Evolutionary conservation across 2,797 vertebrate genomes (phyloP).

Genomic region (Hippopotamyrus pictus): DNA sequence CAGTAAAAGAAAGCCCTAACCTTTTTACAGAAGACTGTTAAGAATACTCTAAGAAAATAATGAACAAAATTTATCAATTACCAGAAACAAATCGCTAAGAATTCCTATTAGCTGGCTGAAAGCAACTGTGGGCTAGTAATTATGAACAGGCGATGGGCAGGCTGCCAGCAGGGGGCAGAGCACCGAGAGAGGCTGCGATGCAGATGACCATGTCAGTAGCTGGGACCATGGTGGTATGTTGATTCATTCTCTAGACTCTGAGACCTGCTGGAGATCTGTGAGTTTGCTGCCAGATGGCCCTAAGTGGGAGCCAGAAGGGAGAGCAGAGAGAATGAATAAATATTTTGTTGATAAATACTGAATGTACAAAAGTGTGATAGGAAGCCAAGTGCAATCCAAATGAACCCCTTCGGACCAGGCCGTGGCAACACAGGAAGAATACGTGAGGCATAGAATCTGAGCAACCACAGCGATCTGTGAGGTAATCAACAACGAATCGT

Average conservation of each 20-base stretch:
- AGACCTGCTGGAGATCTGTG: neutral
- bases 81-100: neutral
- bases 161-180: neutral
- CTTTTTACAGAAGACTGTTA: neutral
- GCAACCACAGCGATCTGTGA: neutral
- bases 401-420: neutral
- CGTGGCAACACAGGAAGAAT: neutral
- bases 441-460: neutral
- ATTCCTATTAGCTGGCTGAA: neutral
- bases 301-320: neutral
- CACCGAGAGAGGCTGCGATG: neutral
- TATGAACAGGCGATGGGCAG: neutral
- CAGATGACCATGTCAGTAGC: neutral
- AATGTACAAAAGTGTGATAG: neutral
- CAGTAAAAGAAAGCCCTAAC: neutral
- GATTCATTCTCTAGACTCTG: neutral
- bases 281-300: neutral
- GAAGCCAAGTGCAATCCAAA: neutral
- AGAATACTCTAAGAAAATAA: neutral
- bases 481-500: neutral
- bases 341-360: conserved; percentile 6
- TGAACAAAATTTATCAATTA: neutral
- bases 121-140: neutral
- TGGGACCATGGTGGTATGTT: neutral
- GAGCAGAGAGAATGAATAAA: neutral